These are phyloP conservation scores for Nomia melanderi DNA, from an alignment of 1,140 invertebrate species.

Conservation along the genomic window DNA sequence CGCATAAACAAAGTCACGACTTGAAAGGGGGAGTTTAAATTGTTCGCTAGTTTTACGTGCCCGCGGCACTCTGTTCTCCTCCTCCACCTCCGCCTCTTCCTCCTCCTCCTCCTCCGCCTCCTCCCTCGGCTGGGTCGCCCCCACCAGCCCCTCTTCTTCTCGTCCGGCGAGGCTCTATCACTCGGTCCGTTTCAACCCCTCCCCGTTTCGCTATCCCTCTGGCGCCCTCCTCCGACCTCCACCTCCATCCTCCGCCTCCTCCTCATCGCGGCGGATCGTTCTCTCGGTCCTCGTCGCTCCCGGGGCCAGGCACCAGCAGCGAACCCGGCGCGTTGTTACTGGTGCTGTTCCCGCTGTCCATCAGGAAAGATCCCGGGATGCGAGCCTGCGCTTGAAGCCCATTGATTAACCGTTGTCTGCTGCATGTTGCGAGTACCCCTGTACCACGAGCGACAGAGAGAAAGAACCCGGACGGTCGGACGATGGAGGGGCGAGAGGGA, in stretches of 20 bases:
- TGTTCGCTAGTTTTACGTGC: slow-evolving; percentile 75
- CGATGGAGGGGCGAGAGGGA: not conserved
- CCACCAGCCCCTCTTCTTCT: not conserved
- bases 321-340: slow-evolving; percentile 54
- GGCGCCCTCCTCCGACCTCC: not conserved
- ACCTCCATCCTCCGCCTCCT: too few relatives aligned
- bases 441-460: slow-evolving; percentile 15
- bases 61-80: slow-evolving; percentile 53
- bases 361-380: slow-evolving; percentile 78
- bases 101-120: not conserved
- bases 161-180: not conserved
- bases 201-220: not conserved
- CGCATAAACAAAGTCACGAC: slow-evolving; percentile 78
- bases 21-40: slow-evolving; percentile 78
- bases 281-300: slow-evolving; percentile 1
- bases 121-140: not conserved
- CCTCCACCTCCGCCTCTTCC: not conserved
- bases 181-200: not conserved
- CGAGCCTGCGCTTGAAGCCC: slow-evolving; percentile 78
- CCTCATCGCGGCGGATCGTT: too few relatives aligned
- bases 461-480: not conserved
- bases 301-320: not conserved
- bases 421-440: slow-evolving; percentile 55
- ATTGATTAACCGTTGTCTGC: slow-evolving; percentile 81
- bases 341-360: slow-evolving; percentile 75